Conservation (phyloP, 2,113 vertebrate genomes). For the Neolamprologus tretocephalus region DNA sequence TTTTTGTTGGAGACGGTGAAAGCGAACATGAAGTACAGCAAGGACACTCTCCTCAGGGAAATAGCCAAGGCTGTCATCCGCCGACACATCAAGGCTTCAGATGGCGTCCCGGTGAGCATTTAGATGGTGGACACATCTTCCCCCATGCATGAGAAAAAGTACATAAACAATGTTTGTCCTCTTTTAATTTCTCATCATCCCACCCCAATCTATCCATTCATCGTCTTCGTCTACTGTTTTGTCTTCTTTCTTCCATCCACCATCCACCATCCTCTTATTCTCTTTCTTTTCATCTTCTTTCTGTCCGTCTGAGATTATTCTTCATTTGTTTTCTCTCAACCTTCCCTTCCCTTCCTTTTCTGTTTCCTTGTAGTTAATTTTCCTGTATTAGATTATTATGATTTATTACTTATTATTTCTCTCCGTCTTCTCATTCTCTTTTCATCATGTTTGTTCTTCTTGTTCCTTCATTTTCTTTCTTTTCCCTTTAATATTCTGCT, state of each 20-base stretch:
- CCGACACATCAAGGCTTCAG: background rate
- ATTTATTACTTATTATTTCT: no score
- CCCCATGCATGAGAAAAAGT: background rate
- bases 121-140: background rate
- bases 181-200: background rate
- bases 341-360: background rate
- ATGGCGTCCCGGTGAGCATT: background rate
- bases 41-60: constrained; percentile 32
- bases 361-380: background rate
- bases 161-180: background rate
- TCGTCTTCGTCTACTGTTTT: background rate
- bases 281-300: background rate
- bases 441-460: background rate
- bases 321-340: background rate
- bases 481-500: background rate
- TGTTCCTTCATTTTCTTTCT: background rate
- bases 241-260: background rate
- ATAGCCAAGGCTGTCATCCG: constrained; percentile 15
- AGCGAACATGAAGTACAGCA: constrained; percentile 44
- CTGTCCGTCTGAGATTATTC: background rate
- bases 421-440: background rate
- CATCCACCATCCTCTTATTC: background rate
- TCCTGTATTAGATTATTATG: background rate
- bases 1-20: constrained; percentile 19
- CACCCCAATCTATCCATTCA: background rate